Conservation (phyloP, 2,113 vertebrate genomes). For the Hyperopisus bebe region DNA sequence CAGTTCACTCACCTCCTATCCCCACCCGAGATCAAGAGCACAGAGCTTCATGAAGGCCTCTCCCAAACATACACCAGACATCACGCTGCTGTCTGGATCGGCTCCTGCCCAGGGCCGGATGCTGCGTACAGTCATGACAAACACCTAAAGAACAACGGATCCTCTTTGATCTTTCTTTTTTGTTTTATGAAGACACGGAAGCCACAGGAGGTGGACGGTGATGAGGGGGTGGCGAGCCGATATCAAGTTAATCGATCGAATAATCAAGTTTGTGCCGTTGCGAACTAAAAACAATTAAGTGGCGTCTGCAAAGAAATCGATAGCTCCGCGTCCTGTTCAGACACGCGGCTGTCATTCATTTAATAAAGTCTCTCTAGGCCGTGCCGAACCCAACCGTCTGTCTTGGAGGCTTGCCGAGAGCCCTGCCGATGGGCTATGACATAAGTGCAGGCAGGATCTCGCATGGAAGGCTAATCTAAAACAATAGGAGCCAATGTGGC, state of each 20-base stretch:
- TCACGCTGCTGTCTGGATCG: slow-evolving; percentile 42
- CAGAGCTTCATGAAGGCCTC: slow-evolving; percentile 55
- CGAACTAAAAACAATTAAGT: slow-evolving; percentile 70
- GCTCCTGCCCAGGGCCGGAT: slow-evolving; percentile 41
- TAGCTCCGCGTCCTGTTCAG: slow-evolving; percentile 63
- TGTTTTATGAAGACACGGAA: neutral
- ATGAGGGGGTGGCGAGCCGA: slow-evolving; percentile 54
- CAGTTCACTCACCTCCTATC: slow-evolving; percentile 8
- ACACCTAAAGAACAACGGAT: neutral
- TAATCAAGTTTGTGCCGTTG: slow-evolving; percentile 60
- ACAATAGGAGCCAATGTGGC: slow-evolving; percentile 63
- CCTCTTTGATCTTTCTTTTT: neutral
- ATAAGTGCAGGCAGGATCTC: slow-evolving; percentile 55
- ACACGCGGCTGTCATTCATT: slow-evolving; percentile 64
- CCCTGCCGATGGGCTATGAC: slow-evolving; percentile 53
- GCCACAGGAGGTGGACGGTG: slow-evolving; percentile 34
- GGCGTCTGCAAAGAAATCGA: slow-evolving; percentile 60
- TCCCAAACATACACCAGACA: slow-evolving; percentile 59
- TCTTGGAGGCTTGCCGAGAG: slow-evolving; percentile 48
- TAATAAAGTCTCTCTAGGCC: slow-evolving; percentile 54
- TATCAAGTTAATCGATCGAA: slow-evolving; percentile 71
- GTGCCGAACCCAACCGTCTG: slow-evolving; percentile 51
- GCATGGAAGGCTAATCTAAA: slow-evolving; percentile 67
- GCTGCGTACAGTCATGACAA: slow-evolving; percentile 21
- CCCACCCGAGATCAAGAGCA: slow-evolving; percentile 47